These are phyloP conservation scores for Sprattus sprattus DNA, from an alignment of 2,113 vertebrate genomes.

Conservation along the genomic window DNA sequence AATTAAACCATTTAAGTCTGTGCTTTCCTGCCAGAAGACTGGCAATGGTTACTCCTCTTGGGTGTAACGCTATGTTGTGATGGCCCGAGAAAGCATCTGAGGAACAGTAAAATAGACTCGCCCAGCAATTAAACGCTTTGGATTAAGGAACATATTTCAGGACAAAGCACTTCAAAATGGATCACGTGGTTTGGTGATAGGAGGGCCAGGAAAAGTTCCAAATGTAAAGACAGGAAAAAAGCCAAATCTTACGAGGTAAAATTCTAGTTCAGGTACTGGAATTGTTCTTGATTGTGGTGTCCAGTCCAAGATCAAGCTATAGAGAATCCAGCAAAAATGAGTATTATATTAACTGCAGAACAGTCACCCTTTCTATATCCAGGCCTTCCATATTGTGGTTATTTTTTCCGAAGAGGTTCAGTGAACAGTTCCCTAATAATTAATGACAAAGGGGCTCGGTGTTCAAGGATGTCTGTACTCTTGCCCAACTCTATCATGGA, in stretches of 20 bases:
- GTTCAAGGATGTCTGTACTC: background rate
- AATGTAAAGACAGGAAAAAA: background rate
- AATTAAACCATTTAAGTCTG: slow-evolving; percentile 62
- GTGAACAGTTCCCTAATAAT: background rate
- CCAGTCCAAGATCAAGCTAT: too few species aligned
- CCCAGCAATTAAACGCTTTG: background rate
- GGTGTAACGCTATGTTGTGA: background rate
- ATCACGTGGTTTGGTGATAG: background rate
- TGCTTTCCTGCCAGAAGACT: slow-evolving; percentile 22
- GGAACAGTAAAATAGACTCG: background rate
- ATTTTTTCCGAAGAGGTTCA: background rate
- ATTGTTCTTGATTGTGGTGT: too few species aligned
- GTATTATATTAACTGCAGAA: too few species aligned
- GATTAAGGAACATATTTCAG: background rate
- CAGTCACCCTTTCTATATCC: background rate
- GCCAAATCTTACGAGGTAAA: background rate
- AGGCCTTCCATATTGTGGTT: background rate
- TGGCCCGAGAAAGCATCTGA: background rate
- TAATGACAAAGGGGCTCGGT: background rate
- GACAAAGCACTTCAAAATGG: background rate
- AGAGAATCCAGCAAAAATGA: too few species aligned
- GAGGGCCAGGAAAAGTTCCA: background rate
- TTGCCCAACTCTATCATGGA: background rate
- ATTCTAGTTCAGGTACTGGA: background rate
- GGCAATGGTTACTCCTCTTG: background rate